These are phyloP conservation scores for Chymomyza costata DNA, from an alignment of 1,140 invertebrate species.

Conservation along the genomic window DNA sequence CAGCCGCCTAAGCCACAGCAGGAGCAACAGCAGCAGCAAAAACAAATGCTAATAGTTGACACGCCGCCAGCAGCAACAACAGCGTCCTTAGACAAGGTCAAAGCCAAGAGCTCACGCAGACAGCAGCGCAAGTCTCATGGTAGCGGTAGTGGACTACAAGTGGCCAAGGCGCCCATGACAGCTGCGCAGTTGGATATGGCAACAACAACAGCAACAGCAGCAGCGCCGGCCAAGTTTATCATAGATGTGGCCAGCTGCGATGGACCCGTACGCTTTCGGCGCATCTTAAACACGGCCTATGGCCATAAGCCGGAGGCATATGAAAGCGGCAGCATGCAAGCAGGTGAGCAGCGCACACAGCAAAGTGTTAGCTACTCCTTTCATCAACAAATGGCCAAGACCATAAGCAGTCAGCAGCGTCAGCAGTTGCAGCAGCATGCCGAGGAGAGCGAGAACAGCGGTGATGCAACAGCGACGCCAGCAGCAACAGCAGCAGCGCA, in stretches of 20 bases:
- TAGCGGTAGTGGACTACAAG: constrained; percentile 47
- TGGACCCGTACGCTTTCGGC: constrained; percentile 88
- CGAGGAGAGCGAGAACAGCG: constrained; percentile 71
- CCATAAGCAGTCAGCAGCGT: constrained; percentile 65
- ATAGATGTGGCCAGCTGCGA: constrained; percentile 91
- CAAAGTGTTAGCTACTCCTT: constrained; percentile 71
- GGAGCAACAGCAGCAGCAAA: not conserved
- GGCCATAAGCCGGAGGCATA: constrained; percentile 72
- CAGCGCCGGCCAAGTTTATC: constrained; percentile 77
- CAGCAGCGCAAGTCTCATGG: not conserved
- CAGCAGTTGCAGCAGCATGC: constrained; percentile 68
- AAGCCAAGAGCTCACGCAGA: not conserved
- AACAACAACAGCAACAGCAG: not conserved
- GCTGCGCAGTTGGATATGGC: constrained; percentile 39
- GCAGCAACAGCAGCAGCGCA: constrained; percentile 7
- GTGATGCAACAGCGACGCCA: constrained; percentile 11
- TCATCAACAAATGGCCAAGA: constrained; percentile 74
- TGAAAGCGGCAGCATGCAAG: constrained; percentile 21
- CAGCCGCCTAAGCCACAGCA: not conserved
- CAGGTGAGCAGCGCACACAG: constrained; percentile 53
- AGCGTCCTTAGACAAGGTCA: not conserved
- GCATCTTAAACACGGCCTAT: constrained; percentile 86
- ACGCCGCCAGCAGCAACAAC: not conserved
- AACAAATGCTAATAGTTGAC: constrained; percentile 5
- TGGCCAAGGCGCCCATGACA: constrained; percentile 49